Evolutionary conservation across 2,797 vertebrate genomes (phyloP), one percentile per base, ranked within the genome.

Genomic region (Schizopygopsis malacanthus): DNA sequence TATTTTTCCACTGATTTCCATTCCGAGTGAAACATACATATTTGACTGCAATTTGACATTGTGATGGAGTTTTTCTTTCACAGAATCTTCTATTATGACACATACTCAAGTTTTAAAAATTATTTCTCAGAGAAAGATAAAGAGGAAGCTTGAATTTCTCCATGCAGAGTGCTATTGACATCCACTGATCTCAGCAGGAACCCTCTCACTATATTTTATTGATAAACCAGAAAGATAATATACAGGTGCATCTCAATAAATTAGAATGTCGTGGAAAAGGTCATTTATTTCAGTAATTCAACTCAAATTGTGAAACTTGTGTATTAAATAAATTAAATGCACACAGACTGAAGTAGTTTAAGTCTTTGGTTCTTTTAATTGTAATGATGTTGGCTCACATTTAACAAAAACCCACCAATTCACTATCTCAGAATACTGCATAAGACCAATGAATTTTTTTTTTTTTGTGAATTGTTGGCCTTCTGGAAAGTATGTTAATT

Each of bases 171-270:
- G 15, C 77, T 63, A 43, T 6, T 45, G 77, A 63, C 39, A 63
- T 79, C n/a, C 22, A 10, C 15, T 61, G 13, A 7, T 63, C 13
- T 79, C 39, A 63, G 39, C 56, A 63, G 39, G 56, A 59, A 15
- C 39, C 22, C 22, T 45, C n/a, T 11, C 54, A 63, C 77, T 79
- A 63, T 61, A 59, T 78, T 41, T 59, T 78, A 79, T 63, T 79
- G 56, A 63, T 45, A 45, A 45, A 79, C 13, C n/a, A 63, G 15
- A 37, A 22, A 10, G 18, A 77, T 12, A 78, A 39, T n/a, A 77
- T 77, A 33, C 33, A 33, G 33, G 33, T 33, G 33, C 33, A 33
- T 33, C 33, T 33, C 33, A 33, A 33, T 33, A 33, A 33, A 33
- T 33, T 33, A 33, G 33, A 33, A 33, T 3, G 33, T 33, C 33